phyloP scores from a whole-genome alignment of 2,888 invertebrate species.

The Dynastes grantii region DNA sequence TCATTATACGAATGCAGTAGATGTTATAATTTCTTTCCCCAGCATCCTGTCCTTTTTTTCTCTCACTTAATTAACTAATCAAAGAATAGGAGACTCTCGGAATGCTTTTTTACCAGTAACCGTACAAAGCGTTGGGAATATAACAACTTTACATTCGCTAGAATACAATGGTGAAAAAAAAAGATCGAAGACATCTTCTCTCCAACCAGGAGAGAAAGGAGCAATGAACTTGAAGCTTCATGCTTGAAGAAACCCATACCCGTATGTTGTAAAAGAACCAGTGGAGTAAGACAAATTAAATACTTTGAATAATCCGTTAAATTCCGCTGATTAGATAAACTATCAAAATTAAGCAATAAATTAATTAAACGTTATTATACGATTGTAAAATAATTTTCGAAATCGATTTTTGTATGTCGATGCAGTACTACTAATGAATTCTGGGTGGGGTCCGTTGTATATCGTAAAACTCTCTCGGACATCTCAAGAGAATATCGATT shows the following conservation, averaged over 20 bases:
- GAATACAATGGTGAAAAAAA: too few relatives aligned
- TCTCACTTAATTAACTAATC: constrained; percentile 20
- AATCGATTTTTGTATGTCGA: neutral
- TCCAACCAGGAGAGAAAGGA: neutral
- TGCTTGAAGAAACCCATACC: constrained; percentile 21
- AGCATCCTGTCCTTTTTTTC: neutral
- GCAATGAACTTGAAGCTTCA: constrained; percentile 50
- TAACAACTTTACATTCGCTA: neutral
- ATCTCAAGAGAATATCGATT: constrained; percentile 42
- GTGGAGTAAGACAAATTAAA: constrained; percentile 1
- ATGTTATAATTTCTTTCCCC: neutral
- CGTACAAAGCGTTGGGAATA: constrained; percentile 15
- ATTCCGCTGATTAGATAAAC: constrained; percentile 14
- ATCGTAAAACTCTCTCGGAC: neutral
- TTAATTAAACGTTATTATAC: neutral
- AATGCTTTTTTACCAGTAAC: neutral
- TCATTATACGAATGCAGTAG: constrained; percentile 20
- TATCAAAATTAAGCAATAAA: neutral
- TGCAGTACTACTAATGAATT: constrained; percentile 11
- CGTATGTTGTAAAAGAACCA: neutral
- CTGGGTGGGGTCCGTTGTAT: constrained; percentile 35
- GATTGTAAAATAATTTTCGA: neutral
- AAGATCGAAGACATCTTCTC: too few relatives aligned
- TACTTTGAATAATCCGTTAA: neutral
- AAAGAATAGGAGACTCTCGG: constrained; percentile 20